phyloP scores from a whole-genome alignment of 2,888 invertebrate genomes.

The Oligia fasciuncula region DNA sequence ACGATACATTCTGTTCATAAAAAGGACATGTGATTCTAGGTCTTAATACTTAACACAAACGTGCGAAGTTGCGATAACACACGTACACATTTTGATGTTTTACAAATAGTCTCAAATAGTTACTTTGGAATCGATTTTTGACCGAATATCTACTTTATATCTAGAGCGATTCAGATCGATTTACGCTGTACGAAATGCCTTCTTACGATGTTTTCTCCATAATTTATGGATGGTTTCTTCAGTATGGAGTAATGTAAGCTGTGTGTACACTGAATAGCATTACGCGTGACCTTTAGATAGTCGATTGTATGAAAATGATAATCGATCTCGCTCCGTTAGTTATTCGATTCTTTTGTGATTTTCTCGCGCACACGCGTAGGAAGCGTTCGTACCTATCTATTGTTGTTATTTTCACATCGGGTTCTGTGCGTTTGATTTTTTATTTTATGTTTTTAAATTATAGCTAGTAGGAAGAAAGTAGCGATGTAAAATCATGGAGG shows the following conservation, averaged over 20 bases:
- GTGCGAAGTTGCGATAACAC: conserved; percentile 79
- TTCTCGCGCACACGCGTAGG: conserved; percentile 72
- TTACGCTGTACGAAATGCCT: conserved; percentile 45
- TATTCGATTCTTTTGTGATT: conserved; percentile 79
- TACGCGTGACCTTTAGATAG: conserved; percentile 88
- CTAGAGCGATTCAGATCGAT: conserved; percentile 56
- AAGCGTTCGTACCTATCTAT: conserved; percentile 48
- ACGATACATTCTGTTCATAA: conserved; percentile 82
- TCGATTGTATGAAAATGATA: conserved; percentile 88
- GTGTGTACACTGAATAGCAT: conserved; percentile 84
- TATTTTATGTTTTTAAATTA: conserved; percentile 19
- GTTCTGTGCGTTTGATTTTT: conserved; percentile 46
- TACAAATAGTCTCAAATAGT: conserved; percentile 81
- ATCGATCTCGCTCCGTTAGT: conserved; percentile 84
- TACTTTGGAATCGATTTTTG: conserved; percentile 65
- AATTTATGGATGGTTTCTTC: conserved; percentile 81
- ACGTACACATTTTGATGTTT: conserved; percentile 74
- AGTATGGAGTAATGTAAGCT: conserved; percentile 80
- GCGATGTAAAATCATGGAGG: conserved; percentile 25
- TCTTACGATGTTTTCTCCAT: conserved; percentile 65
- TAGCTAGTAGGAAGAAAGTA: conserved; percentile 14
- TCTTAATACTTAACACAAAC: conserved; percentile 76
- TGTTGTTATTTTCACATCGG: conserved; percentile 67
- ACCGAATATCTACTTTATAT: conserved; percentile 68
- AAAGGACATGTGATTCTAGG: conserved; percentile 77